phyloP scores from a whole-genome alignment of 2,797 vertebrate species.

The Arremon aurantiirostris region DNA sequence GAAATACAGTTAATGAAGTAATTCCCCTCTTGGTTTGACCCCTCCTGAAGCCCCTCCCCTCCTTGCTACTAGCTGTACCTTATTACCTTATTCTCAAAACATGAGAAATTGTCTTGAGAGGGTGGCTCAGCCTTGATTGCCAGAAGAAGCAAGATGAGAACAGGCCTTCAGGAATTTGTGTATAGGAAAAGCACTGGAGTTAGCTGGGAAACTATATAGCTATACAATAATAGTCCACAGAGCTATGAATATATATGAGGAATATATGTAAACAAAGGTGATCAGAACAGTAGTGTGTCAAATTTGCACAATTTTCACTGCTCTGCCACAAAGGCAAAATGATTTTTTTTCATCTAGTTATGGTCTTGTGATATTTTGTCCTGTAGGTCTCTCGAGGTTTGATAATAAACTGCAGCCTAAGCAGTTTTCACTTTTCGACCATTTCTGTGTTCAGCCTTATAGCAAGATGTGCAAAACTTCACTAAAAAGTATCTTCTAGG shows the following conservation, averaged over 20 bases:
- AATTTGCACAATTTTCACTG: background rate
- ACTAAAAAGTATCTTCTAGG: background rate
- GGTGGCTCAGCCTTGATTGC: rapidly evolving
- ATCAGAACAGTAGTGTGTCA: background rate
- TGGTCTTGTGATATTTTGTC: background rate
- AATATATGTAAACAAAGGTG: background rate
- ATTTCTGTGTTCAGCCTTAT: background rate
- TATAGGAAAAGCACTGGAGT: background rate
- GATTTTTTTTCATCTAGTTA: background rate
- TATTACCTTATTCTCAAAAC: too few relatives aligned
- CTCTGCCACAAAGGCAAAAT: background rate
- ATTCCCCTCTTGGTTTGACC: background rate
- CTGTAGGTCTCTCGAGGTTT: background rate
- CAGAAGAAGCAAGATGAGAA: background rate
- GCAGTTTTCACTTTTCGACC: background rate
- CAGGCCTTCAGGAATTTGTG: background rate
- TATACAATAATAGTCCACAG: background rate
- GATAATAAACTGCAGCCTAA: background rate
- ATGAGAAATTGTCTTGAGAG: background rate
- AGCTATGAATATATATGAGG: background rate
- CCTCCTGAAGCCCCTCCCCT: background rate
- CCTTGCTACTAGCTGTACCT: background rate
- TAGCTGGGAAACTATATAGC: background rate
- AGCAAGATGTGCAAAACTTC: background rate
- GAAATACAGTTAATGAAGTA: background rate